Evolutionary conservation across 2,113 vertebrate genomes (phyloP), one percentile per base, ranked within the genome.

Genomic region (Cebidichthys violaceus): DNA sequence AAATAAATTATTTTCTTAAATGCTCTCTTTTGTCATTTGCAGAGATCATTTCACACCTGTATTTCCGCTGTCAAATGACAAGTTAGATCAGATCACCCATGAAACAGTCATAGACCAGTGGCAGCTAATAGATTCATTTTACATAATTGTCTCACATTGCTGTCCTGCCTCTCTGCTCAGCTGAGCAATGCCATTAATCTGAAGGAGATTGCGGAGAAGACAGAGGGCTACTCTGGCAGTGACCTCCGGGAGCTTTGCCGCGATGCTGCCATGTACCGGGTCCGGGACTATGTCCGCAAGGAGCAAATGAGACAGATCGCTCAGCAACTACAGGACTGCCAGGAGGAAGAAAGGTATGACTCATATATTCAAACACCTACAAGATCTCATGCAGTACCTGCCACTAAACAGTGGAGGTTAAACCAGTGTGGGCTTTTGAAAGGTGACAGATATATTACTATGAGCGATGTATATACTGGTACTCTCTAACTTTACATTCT

Each of bases 271-370:
- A 89, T 95, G 90, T 96, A 96, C 82, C 90, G 94, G 3, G 94
- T 96, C 27, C 73, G 95, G 17, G 95, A 96, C 83, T 96, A 95
- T 11, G 89, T 96, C 73, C 95, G 94, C 77, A 95, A 95, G 87
- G 95, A 95, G 84, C 95, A 96, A 86, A 96, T 96, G 94, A 94
- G 90, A 81, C 95, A 94, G 88, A 95, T 96, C 2, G 92, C 92
- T 8, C 92, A 90, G 65, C 94, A 95, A 91, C 81, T 96, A 0
- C 92, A 92, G 77, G 94, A 90, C 20, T 14, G 31, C 37, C 72
- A 92, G 47, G 92, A 93, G 11, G 93, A 94, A 18, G 93, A 95
- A 18, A 93, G 37, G 95, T 95, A 90, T 69, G 91, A 85, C 20
- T 75, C 85, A 81, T 10, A 31, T 4, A 31, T 8, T 60, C 54